Evolutionary conservation across 2,888 invertebrate species (phyloP), one percentile per base, ranked within the genome.

Genomic region (Chaitophorus viminalis): DNA sequence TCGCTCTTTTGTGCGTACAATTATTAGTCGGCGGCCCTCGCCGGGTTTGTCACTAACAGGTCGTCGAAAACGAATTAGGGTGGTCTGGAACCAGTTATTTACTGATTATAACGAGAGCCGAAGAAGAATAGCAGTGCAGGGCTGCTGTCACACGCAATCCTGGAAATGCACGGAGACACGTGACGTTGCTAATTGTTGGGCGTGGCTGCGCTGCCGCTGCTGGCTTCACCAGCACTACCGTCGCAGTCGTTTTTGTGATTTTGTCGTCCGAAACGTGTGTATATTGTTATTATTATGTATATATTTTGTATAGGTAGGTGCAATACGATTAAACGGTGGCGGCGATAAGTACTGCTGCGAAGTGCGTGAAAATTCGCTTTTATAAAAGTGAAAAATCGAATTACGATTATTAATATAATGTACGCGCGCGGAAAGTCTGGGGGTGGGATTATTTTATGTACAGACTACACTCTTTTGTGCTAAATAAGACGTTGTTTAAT

Each of bases 181-280:
- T 78, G 86, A 79, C 86, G 86, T 74, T n/a, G 78, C 60, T 87
- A 87, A 87, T 87, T 87, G 86, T 87, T 87, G 79, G 86, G 86
- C 86, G 86, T 87, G 86, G 85, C 52, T 29, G 85, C n/a, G 52
- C 54, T 6, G 25, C 60, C 60, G 60, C 18, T 6, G 21, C 60
- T 21, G 60, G 5, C 60, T 18, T 25, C 75, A 36, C 76, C 52
- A 77, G 29, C 46, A 72, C n/a, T n/a, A 33, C 8, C 36, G 78
- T 29, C 79, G 39, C 36, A 6, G 78, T 60, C 82, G 78, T 86
- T 86, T n/a, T 78, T 79, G 78, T 86, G 70, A 86, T 78, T 78
- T 79, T 79, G 86, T 86, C 70, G 78, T 72, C 82, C n/a, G 17
- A 72, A 70, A 31, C 54, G 52, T 17, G 33, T 54, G 72, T 8